These are phyloP conservation scores for Neria commutata DNA, from an alignment of 2,888 invertebrate species.

Conservation along the genomic window DNA sequence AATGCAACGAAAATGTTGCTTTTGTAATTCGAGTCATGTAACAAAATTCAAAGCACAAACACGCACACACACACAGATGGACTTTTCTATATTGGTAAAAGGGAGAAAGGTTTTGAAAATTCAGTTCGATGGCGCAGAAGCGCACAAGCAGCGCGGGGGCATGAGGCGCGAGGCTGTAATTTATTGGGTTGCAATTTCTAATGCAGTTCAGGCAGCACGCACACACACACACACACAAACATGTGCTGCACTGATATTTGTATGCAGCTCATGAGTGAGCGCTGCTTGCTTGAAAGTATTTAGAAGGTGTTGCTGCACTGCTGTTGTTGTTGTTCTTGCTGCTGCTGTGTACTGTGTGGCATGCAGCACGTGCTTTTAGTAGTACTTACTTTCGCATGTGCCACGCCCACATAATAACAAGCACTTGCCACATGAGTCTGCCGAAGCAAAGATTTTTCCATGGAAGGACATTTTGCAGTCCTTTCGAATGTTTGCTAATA, in stretches of 20 bases:
- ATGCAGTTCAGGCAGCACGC: neutral
- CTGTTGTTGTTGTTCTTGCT: constrained; percentile 18
- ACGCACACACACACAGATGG: neutral
- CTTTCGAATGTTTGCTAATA: no score
- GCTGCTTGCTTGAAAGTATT: neutral
- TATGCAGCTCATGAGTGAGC: neutral
- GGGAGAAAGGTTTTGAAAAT: no score
- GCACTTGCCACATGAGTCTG: no score
- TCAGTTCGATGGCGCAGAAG: neutral
- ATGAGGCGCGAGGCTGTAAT: no score
- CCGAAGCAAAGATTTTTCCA: no score
- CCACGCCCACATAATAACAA: constrained; percentile 6
- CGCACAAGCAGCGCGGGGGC: no score
- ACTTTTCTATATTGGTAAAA: no score
- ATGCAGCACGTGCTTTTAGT: constrained; percentile 51
- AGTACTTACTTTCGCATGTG: constrained; percentile 41
- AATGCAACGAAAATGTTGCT: no score
- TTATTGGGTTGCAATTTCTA: no score
- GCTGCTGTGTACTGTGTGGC: constrained; percentile 11
- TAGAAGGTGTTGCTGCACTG: neutral
- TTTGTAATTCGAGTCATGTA: constrained; percentile 56
- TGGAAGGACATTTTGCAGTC: no score
- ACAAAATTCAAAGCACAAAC: constrained; percentile 42
- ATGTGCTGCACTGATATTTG: no score
- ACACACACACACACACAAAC: neutral